A percentile compares a stretch with the other conserved stretches of the same genome.
These are phyloP conservation scores for Mythimna vitellina DNA, from an alignment of 2,888 invertebrate genomes.

Conservation along the genomic window DNA sequence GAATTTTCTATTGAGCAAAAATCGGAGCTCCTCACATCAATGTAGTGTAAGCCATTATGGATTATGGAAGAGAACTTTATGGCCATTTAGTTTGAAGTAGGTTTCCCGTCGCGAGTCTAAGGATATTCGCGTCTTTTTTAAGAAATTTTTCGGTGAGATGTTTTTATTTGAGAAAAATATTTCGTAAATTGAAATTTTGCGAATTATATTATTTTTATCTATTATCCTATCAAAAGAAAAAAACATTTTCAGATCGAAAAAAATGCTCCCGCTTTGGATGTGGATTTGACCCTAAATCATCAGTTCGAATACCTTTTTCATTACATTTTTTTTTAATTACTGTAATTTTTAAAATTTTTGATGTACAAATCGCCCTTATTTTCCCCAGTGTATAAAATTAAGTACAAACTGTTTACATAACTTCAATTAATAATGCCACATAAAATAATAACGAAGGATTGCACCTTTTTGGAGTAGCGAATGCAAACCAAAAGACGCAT, in stretches of 20 bases:
- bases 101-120: constrained; percentile 40
- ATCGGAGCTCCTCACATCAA: constrained; percentile 52
- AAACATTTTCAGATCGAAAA: too few relatives aligned
- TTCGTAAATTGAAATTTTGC: neutral
- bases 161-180: constrained; percentile 12
- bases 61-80: constrained; percentile 59
- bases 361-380: too few relatives aligned
- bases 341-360: too few relatives aligned
- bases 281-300: too few relatives aligned
- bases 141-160: neutral
- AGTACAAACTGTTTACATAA: neutral
- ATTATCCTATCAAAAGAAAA: too few relatives aligned
- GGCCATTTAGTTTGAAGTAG: constrained; percentile 51
- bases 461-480: neutral
- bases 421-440: neutral
- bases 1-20: constrained; percentile 62
- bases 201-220: too few relatives aligned
- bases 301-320: too few relatives aligned
- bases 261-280: too few relatives aligned
- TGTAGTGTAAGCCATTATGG: constrained; percentile 65
- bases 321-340: too few relatives aligned
- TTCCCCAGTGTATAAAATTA: too few relatives aligned
- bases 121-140: constrained; percentile 18
- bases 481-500: neutral
- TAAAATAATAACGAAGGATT: neutral